Base-by-base conservation (phyloP, 2,888 invertebrate genomes). In the Argyra leucocephala region DNA sequence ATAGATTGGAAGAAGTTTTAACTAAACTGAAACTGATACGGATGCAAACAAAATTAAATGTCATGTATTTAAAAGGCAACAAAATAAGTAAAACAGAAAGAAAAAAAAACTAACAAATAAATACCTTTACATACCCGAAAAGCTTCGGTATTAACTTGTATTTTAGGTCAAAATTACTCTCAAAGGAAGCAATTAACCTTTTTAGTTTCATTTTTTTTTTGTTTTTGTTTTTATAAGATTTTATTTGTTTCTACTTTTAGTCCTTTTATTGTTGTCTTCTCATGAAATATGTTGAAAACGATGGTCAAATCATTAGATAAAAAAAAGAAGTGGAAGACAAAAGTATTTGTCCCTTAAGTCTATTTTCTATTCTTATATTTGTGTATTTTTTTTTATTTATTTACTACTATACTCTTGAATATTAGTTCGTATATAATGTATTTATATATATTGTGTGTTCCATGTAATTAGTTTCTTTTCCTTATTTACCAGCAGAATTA, bases 141-240 rank as follows among this genome's bases (percentile, higher is more conserved):
- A 10, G 9, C 31, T 31, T 31, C 12, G 12, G 48, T 18, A 48
- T 48, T 48, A 18, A 6, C 48, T 48, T 48, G 48, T n/a, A 48
- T 48, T 48, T 48, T 18, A 48, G 48, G 48, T 48, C 15, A 18
- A 48, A 48, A 48, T 48, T 48, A 48, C 48, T 48, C 48, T 48
- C 48, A 48, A 48, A 48, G 48, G 48, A 48, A 48, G 48, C 48
- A 48, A 48, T 48, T 48, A 48, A 48, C 48, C 48, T 48, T 48
- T 48, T 48, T 48, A 5, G 5, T 37, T 37, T 37, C 12, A 12
- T 37, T 37, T 37, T 15, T 48, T 48, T 6, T 48, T 48, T 31
- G 6, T 10, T 31, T 31, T 31, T 48, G 48, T 48, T 12, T 48
- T 48, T 48, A 48, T 48, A 3, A 18, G 48, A 5, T n/a, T 48